Evolutionary conservation across 2,888 invertebrate species (phyloP).

Genomic region (Eurytoma californica): DNA sequence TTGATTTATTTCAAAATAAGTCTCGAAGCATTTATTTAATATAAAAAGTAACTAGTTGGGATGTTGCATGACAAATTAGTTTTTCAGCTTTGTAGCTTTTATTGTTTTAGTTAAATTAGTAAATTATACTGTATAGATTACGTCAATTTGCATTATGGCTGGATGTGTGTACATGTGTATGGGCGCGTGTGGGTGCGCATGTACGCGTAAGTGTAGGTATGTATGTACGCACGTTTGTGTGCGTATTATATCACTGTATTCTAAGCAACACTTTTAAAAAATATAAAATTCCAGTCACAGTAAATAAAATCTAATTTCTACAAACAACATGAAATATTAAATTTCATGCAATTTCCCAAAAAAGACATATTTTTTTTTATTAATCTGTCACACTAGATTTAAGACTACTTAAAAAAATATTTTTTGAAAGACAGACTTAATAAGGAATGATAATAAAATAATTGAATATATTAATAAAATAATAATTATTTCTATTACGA

Average conservation of each 20-base stretch:
- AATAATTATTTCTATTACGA: slow-evolving; percentile 36
- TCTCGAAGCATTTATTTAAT: background rate
- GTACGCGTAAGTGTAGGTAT: no score
- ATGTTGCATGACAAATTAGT: slow-evolving; percentile 26
- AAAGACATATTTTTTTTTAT: background rate
- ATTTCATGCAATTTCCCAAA: slow-evolving; percentile 44
- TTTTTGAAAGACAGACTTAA: slow-evolving; percentile 15
- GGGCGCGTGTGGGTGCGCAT: no score
- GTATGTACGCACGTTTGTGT: no score
- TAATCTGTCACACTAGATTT: slow-evolving; percentile 2
- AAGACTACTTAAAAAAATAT: background rate
- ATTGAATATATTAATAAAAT: slow-evolving; percentile 27
- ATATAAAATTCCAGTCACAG: background rate
- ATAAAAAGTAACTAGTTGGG: background rate
- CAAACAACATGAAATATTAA: slow-evolving; percentile 7
- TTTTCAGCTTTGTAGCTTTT: background rate
- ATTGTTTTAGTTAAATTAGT: no score
- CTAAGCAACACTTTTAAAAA: no score
- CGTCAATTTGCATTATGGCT: no score
- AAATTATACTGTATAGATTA: no score
- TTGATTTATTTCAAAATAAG: background rate
- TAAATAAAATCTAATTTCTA: background rate
- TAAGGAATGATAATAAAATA: slow-evolving; percentile 4
- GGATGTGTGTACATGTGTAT: no score
- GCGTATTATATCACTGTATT: no score